phyloP scores from a whole-genome alignment of 1,140 invertebrate genomes.

The Homarus americanus region DNA sequence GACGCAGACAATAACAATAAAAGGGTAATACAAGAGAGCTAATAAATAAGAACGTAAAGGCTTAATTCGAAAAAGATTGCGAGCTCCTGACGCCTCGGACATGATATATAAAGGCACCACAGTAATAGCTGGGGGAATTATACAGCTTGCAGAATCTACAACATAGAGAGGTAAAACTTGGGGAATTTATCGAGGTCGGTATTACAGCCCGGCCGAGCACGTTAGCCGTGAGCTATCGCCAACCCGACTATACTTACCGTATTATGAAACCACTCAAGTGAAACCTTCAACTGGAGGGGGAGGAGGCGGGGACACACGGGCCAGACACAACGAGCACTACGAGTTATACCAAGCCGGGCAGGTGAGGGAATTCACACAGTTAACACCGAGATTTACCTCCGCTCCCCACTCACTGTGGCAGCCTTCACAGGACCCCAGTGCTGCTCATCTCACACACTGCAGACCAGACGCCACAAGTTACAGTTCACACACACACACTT shows the following conservation, averaged over 20 bases:
- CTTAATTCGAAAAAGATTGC: not conserved
- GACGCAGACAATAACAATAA: not conserved
- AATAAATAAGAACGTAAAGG: not conserved
- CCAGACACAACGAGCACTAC: not conserved
- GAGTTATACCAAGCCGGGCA: not conserved
- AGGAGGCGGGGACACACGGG: not conserved
- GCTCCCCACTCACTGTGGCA: no score
- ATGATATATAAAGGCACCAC: not conserved
- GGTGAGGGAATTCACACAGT: not conserved
- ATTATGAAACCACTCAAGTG: constrained; percentile 1
- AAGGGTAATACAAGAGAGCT: not conserved
- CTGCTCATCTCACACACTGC: no score
- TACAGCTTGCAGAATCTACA: not conserved
- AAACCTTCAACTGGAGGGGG: not conserved
- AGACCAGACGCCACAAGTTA: no score
- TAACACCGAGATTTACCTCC: no score
- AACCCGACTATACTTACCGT: not conserved
- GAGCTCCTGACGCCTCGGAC: not conserved
- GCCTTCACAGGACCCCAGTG: no score
- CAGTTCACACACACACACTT: no score
- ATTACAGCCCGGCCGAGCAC: not conserved
- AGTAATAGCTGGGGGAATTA: not conserved
- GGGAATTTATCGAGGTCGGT: not conserved
- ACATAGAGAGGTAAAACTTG: not conserved
- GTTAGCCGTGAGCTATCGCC: not conserved